Base-by-base conservation (phyloP, 2,797 vertebrate species). In the Acrocephalus scirpaceus region DNA sequence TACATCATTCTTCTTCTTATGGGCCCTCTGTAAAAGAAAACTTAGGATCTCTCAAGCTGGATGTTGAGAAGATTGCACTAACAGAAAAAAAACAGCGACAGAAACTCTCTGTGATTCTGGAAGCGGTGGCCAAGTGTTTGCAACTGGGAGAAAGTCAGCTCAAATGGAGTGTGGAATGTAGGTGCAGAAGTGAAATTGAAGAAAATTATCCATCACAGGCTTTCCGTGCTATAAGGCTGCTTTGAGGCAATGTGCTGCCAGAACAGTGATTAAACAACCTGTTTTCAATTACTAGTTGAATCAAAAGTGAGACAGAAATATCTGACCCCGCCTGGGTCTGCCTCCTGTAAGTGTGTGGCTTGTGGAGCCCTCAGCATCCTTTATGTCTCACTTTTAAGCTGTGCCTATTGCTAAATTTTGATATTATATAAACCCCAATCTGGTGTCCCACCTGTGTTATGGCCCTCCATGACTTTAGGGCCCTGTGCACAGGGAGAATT, bases 151-250 rank as follows among this genome's bases (percentile, higher is more conserved):
- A 98, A 92, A 95, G 73, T 29, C 95, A 90, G 93, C 95, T 92
- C 95, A 98, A 98, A 94, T 99, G 99, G 99, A 98, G 95, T 7
- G 91, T 99, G 94, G 98, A 98, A 83, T 97, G 99, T 99, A 97
- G 93, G 99, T 98, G 95, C 53, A 93, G 53, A 87, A 86, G 66
- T 67, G 81, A 88, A 86, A 90, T 14, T 7, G 32, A 61, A 62
- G 23, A 64, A 71, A 19, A 61, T 76, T n/a, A 57, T 29, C 36
- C 27, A 47, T 77, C 38, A 18, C 1, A 4, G 47, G 65, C 48
- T 81, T 88, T n/a, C 45, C 57, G 47, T 80, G 26, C 64, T 70
- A 1, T 29, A 26, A 76, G 65, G 45, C 57, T 92, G 65, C 54
- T 75, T 2, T 34, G 44, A 80, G 54, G 50, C 58, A 64, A 47